Conservation (phyloP, 92 coral and sea anemone genomes). For the Muricea muricata region DNA sequence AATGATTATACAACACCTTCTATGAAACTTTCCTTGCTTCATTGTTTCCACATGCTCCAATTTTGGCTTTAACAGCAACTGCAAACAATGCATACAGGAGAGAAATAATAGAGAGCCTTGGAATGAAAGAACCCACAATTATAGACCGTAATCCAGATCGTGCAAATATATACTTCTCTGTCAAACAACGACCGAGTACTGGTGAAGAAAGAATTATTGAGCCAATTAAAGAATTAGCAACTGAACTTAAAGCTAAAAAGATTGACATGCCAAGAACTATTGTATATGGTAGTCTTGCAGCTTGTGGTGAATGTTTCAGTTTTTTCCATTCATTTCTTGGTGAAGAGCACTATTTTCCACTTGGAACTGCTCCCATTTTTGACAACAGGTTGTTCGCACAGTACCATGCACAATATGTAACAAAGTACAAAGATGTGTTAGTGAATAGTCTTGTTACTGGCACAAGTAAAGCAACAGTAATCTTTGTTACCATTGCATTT, state of each 20-base stretch:
- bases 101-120: background rate
- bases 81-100: background rate
- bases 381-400: conserved; percentile 61
- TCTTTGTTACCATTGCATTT: conserved; percentile 76
- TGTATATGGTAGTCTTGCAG: conserved; percentile 62
- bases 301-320: conserved; percentile 38
- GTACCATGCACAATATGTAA: conserved; percentile 63
- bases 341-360: conserved; percentile 49
- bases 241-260: conserved; percentile 11
- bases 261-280: conserved; percentile 53
- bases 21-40: too few species aligned
- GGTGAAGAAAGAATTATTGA: conserved; percentile 38
- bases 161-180: conserved; percentile 43
- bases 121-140: background rate
- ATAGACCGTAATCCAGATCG: conserved; percentile 38
- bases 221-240: conserved; percentile 26
- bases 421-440: conserved; percentile 52
- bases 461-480: background rate
- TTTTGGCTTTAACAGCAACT: conserved; percentile 44
- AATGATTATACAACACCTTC: too few species aligned
- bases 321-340: conserved; percentile 42
- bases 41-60: conserved; percentile 48
- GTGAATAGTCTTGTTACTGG: conserved; percentile 22
- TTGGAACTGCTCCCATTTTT: conserved; percentile 12
- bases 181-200: background rate